Evolutionary conservation across 1,140 invertebrate species (phyloP), one percentile per base, ranked within the genome.

Genomic region (Cherax quadricarinatus): DNA sequence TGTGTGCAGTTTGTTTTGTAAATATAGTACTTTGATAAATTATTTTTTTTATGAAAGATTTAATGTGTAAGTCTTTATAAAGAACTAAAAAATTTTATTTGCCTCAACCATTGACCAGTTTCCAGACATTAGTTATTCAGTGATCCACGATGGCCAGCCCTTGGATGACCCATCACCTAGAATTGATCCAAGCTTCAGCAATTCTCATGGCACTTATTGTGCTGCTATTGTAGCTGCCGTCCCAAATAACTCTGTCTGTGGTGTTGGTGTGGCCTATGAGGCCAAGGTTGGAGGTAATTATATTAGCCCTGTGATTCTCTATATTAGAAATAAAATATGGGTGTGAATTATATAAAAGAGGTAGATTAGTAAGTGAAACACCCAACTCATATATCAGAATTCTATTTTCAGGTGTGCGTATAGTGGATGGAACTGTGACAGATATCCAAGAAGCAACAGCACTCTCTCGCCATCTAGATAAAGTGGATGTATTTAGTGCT

Each of bases 371-470:
- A 57, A 14, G 14, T 57, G 53, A 57, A 30, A 30, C 24, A 41
- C 9, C 24, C 30, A 9, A 75, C 30, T 75, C 2, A 3, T 75
- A 14, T 73, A 51, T n/a, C 10, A 51, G 3, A 21, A 14, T 87
- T n/a, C n/a, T 6, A 62, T n/a, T 41, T 24, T 12, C 53, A 97
- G 97, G 98, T 93, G 97, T 99, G 10, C 97, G 98, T 93, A 97
- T 99, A 96, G 96, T 99, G 88, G 98, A 99, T 95, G 98, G 98
- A 9, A 95, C 97, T 93, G 97, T 98, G 24, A 98, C 97, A 89
- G 98, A 99, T 95, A 96, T 97, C 24, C 96, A 98, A 6, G 98
- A 99, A 95, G 98, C 97, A 16, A 97, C 97, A 94, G 97, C 97
- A 16, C 95, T 98, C 70, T 96, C 96, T 7, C 95, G 96, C 90